phyloP scores from a whole-genome alignment of 2,113 vertebrate genomes.

The Zapornia atra region DNA sequence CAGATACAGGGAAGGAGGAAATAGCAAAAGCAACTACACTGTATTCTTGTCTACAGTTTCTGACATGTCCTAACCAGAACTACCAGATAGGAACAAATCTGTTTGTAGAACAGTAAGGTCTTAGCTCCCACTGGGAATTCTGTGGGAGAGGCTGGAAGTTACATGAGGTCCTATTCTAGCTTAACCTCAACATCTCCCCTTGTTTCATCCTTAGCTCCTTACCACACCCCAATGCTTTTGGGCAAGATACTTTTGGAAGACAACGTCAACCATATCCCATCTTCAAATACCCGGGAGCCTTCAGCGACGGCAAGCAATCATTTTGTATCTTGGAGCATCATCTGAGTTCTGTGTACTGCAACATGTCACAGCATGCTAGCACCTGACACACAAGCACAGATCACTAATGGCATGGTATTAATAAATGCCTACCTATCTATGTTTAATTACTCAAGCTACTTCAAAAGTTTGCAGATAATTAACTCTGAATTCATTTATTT shows the following conservation, averaged over 20 bases:
- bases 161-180: background rate
- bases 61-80: background rate
- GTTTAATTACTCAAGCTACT: conserved; percentile 24
- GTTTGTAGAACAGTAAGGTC: background rate
- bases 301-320: background rate
- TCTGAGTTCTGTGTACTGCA: background rate
- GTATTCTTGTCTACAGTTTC: background rate
- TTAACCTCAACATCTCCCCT: background rate
- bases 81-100: background rate
- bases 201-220: background rate
- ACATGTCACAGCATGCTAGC: background rate
- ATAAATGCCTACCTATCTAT: background rate
- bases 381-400: background rate
- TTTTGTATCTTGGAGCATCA: background rate
- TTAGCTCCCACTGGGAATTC: background rate
- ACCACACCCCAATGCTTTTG: background rate
- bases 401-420: background rate
- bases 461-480: background rate
- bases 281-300: background rate
- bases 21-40: background rate
- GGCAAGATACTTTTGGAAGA: background rate
- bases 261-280: background rate
- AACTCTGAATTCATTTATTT: conserved; percentile 2
- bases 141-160: background rate
- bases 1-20: background rate